Percentiles rank a stretch among this genome's conserved stretches.
Conservation (phyloP, 1,140 invertebrate species). For the Plectrocnemia conspersa region DNA sequence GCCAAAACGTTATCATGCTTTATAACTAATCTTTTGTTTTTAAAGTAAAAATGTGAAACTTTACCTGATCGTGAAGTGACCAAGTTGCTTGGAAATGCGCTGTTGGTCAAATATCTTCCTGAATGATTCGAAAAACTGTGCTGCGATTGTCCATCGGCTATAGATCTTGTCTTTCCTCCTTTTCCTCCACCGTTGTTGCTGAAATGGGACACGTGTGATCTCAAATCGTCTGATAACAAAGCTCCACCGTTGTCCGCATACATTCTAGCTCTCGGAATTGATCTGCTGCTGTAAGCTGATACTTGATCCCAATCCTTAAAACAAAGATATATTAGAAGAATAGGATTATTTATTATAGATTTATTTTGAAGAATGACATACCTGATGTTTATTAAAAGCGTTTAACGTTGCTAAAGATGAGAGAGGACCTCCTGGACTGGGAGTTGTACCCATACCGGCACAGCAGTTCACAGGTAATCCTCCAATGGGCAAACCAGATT, state of each 20-base stretch:
- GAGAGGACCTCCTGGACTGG: constrained; percentile 69
- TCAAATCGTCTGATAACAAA: constrained; percentile 56
- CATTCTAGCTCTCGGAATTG: constrained; percentile 79
- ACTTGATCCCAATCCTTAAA: constrained; percentile 86
- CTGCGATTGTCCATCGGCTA: constrained; percentile 80
- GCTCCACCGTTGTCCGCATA: constrained; percentile 65
- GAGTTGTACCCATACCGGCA: constrained; percentile 62
- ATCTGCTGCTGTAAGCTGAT: constrained; percentile 84
- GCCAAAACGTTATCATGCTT: no score
- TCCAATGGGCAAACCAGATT: constrained; percentile 60
- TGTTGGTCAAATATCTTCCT: constrained; percentile 62
- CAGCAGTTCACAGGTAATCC: constrained; percentile 72
- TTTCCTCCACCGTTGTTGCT: constrained; percentile 49
- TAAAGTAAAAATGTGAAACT: no score
- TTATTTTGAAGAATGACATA: constrained; percentile 34
- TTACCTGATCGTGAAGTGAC: constrained; percentile 74
- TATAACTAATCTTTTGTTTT: no score
- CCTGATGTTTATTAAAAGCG: constrained; percentile 75
- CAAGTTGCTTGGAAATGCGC: constrained; percentile 68
- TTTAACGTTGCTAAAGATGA: constrained; percentile 76
- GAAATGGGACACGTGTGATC: constrained; percentile 62
- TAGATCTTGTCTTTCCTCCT: constrained; percentile 56
- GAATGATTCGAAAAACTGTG: constrained; percentile 80
- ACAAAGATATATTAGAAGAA: constrained; percentile 41
- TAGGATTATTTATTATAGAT: constrained; percentile 36